Conservation (phyloP, 2,113 vertebrate genomes). For the Leptosomus discolor region DNA sequence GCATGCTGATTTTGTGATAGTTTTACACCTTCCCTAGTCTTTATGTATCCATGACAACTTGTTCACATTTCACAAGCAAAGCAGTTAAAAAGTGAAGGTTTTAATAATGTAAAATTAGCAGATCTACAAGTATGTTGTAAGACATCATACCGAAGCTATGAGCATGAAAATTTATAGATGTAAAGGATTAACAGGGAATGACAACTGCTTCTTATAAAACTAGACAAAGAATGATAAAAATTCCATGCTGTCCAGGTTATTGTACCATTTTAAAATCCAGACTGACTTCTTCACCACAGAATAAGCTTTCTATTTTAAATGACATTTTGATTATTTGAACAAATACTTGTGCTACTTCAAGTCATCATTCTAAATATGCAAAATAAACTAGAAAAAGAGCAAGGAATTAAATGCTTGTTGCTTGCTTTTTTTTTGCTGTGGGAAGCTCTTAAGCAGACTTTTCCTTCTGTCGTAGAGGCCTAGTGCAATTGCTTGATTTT, state of each 20-base stretch:
- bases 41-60: slow-evolving; percentile 11
- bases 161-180: background rate
- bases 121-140: background rate
- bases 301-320: background rate
- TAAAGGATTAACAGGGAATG: background rate
- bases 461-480: background rate
- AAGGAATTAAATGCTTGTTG: background rate
- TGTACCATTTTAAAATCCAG: background rate
- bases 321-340: background rate
- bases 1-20: background rate
- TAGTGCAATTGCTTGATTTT: background rate
- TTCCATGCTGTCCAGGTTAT: background rate
- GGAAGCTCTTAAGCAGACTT: background rate
- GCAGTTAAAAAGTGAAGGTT: background rate
- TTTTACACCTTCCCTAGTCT: background rate
- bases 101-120: background rate
- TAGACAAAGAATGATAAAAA: background rate
- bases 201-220: background rate
- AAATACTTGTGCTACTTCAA: background rate
- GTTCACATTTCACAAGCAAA: background rate
- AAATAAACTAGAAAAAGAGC: background rate
- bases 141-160: background rate
- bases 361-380: background rate
- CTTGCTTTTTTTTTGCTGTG: background rate
- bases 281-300: background rate